Evolutionary conservation across 2,797 vertebrate species (phyloP).

Genomic region (Parauchenoglanis punctatus): DNA sequence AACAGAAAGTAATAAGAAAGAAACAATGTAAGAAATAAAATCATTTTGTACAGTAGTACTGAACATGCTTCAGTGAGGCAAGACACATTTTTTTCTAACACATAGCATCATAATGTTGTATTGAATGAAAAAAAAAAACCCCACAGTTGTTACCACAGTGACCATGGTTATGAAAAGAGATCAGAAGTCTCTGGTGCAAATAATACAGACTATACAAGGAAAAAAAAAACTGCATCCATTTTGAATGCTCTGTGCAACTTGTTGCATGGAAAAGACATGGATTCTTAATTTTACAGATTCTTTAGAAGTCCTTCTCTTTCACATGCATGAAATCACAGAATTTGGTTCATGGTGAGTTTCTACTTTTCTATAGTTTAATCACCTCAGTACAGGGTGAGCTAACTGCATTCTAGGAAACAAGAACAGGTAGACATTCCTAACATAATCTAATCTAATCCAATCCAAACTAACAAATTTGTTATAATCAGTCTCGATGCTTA

Average conservation of each 20-base stretch:
- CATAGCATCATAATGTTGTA: not conserved
- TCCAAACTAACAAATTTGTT: not conserved
- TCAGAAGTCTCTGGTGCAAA: constrained; percentile 20
- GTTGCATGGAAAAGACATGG: not conserved
- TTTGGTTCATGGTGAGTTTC: not conserved
- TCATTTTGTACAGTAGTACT: not conserved
- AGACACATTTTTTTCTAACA: constrained; percentile 18
- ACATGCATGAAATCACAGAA: constrained; percentile 18
- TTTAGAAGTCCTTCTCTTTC: constrained; percentile 3
- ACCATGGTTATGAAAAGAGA: constrained; percentile 16
- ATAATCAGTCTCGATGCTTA: no score
- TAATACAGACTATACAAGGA: constrained; percentile 1
- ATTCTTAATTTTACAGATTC: not conserved
- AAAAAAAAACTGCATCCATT: constrained; percentile 31
- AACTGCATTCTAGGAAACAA: constrained; percentile 4
- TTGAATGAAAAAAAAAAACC: not conserved
- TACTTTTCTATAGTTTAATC: not conserved
- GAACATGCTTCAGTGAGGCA: constrained; percentile 12
- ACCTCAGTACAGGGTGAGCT: not conserved
- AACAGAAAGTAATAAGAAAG: no score
- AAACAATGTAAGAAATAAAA: constrained; percentile 17
- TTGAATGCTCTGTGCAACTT: constrained; percentile 14
- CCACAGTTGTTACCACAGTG: constrained; percentile 20
- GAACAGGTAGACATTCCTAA: not conserved
- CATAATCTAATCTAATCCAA: not conserved